Percentiles rank a stretch among this genome's conserved stretches.
phyloP scores from a whole-genome alignment of 2,113 vertebrate genomes.

The Urocitellus parryii region DNA sequence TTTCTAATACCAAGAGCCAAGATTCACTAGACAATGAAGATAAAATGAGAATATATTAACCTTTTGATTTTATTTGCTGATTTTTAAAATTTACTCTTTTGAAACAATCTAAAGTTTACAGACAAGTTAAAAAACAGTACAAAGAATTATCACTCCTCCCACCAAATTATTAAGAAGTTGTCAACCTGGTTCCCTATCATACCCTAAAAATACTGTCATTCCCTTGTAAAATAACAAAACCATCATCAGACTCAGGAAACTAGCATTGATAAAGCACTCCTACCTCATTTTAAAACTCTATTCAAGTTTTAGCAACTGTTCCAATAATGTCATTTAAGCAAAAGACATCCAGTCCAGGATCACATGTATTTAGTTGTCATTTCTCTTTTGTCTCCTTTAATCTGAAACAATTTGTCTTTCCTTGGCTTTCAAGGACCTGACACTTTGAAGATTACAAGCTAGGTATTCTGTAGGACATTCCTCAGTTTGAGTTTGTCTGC shows the following conservation, averaged over 20 bases:
- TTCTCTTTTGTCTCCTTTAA: conserved; percentile 56
- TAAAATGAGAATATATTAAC: not conserved
- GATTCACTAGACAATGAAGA: not conserved
- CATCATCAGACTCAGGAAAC: not conserved
- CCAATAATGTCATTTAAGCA: conserved; percentile 39
- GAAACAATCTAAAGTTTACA: not conserved
- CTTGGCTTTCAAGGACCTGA: conserved; percentile 36
- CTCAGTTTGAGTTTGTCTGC: conserved; percentile 6
- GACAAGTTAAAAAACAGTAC: not conserved
- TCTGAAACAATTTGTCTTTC: conserved; percentile 24
- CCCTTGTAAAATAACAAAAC: not conserved
- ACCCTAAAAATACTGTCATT: not conserved
- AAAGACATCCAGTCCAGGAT: not conserved
- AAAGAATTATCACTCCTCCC: not conserved
- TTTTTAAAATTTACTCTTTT: not conserved
- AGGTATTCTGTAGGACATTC: conserved; percentile 21
- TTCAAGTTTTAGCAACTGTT: conserved; percentile 29
- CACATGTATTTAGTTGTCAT: conserved; percentile 23
- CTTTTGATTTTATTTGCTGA: not conserved
- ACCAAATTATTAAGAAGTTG: not conserved
- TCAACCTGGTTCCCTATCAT: not conserved
- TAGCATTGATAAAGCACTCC: not conserved
- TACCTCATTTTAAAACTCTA: not conserved
- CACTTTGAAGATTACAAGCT: not conserved
- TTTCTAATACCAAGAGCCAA: conserved; percentile 25